These are phyloP conservation scores for Calephelis nemesis DNA, from an alignment of 1,140 invertebrate genomes.

Conservation along the genomic window DNA sequence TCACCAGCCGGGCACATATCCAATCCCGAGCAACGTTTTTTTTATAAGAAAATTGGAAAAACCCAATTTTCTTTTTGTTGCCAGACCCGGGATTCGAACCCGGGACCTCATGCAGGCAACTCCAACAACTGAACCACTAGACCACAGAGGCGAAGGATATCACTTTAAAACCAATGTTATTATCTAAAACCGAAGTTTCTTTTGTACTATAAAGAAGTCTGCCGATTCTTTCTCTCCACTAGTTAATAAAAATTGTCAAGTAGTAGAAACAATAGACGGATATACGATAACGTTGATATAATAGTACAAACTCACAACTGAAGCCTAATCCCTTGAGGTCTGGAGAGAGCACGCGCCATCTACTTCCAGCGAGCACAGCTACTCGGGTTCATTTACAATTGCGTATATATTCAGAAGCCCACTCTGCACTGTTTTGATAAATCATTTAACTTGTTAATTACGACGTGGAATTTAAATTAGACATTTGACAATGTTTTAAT, in stretches of 20 bases:
- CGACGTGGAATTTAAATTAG: neutral
- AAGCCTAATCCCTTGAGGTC: constrained; percentile 60
- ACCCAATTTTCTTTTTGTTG: too few relatives aligned
- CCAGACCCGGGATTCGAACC: too few relatives aligned
- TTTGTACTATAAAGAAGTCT: too few relatives aligned
- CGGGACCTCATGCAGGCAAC: too few relatives aligned
- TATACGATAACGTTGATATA: constrained; percentile 53
- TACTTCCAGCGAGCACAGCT: constrained; percentile 31
- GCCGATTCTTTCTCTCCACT: too few relatives aligned
- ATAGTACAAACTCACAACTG: constrained; percentile 61
- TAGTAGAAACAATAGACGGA: constrained; percentile 54
- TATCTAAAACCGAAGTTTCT: too few relatives aligned
- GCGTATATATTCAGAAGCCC: constrained; percentile 47
- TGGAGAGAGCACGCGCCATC: constrained; percentile 57
- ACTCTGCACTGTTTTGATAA: constrained; percentile 5
- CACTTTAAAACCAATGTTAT: too few relatives aligned
- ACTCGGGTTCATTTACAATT: constrained; percentile 63
- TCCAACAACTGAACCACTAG: too few relatives aligned
- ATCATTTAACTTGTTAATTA: neutral
- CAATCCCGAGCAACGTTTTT: too few relatives aligned
- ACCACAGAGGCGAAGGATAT: too few relatives aligned
- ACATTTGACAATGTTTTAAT: neutral
- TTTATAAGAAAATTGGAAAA: too few relatives aligned
- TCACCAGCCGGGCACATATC: neutral
- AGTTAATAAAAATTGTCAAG: constrained; percentile 26